These are phyloP conservation scores for Cyphomyrus plagiostoma DNA, from an alignment of 2,113 vertebrate genomes.

Conservation along the genomic window DNA sequence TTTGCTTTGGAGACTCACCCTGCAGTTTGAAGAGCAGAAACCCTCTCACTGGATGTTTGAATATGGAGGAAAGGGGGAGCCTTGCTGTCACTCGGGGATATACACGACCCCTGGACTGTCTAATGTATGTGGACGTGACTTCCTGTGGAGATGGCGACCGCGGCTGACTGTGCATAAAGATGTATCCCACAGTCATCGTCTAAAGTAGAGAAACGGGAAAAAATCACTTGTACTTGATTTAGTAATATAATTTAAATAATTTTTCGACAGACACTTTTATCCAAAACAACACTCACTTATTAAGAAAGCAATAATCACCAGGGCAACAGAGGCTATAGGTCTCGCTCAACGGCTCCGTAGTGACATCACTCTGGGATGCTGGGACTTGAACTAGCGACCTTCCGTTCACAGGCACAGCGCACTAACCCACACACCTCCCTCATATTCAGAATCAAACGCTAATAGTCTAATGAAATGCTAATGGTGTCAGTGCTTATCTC, in stretches of 20 bases:
- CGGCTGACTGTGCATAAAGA: neutral
- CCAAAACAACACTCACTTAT: neutral
- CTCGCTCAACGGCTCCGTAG: neutral
- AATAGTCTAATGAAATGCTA: neutral
- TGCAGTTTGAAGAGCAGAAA: slow-evolving; percentile 20
- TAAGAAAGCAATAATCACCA: neutral
- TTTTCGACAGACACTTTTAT: neutral
- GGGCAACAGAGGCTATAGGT: neutral
- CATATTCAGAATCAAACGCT: neutral
- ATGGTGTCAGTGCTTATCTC: neutral
- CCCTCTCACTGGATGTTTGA: slow-evolving; percentile 34
- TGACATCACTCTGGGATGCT: neutral
- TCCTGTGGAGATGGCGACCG: slow-evolving; percentile 16
- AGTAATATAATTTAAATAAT: neutral
- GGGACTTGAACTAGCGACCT: neutral
- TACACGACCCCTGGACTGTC: slow-evolving; percentile 19
- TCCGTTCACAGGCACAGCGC: neutral
- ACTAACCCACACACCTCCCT: neutral
- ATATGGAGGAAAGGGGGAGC: slow-evolving; percentile 12
- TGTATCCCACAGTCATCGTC: neutral
- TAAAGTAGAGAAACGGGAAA: neutral
- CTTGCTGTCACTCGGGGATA: neutral
- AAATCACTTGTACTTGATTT: neutral
- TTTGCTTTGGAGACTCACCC: neutral
- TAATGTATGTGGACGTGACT: neutral